Evolutionary conservation across 2,113 vertebrate species (phyloP).

Genomic region (Sarotherodon lohbergeri): DNA sequence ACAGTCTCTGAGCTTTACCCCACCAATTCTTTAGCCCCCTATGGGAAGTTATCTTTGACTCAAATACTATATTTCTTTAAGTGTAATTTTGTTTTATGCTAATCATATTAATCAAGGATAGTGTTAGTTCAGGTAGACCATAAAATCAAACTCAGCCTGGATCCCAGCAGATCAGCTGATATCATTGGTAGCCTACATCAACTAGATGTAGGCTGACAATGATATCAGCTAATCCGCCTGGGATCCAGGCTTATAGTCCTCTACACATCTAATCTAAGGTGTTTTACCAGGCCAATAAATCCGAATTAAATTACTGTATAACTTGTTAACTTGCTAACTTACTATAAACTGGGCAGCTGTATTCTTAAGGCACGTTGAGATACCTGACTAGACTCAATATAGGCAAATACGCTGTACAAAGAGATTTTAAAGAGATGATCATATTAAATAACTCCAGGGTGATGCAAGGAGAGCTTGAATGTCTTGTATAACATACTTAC

Average conservation of each 20-base stretch:
- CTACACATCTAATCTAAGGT: background rate
- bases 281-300: background rate
- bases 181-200: background rate
- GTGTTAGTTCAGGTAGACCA: background rate
- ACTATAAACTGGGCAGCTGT: background rate
- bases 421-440: background rate
- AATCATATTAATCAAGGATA: background rate
- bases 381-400: background rate
- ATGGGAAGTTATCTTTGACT: background rate
- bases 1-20: background rate
- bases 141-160: background rate
- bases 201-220: background rate
- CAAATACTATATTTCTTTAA: background rate
- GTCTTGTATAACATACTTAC: slow-evolving; percentile 71
- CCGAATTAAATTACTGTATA: background rate
- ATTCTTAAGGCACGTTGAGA: background rate
- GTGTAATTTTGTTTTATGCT: background rate
- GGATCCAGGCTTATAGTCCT: background rate
- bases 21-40: background rate
- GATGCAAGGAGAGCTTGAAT: background rate
- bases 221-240: background rate
- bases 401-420: background rate
- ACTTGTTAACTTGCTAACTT: background rate
- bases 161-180: background rate
- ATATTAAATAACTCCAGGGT: background rate